A percentile compares a stretch with the other conserved stretches of the same genome.
Conservation (phyloP, 2,888 invertebrate species). For the Frankliniella intonsa region DNA sequence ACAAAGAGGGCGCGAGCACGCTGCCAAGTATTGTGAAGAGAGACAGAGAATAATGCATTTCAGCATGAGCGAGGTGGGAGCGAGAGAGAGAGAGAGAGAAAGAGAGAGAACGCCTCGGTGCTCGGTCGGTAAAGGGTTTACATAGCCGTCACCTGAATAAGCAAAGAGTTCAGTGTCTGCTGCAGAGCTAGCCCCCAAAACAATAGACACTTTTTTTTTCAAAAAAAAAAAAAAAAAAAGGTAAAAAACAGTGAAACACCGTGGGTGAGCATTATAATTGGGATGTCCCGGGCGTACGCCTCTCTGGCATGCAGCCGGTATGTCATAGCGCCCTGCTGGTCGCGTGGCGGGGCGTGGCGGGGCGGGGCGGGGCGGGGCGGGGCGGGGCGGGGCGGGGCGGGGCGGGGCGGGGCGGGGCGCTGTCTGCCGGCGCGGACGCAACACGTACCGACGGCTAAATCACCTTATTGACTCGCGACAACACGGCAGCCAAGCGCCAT, state of each 20-base stretch:
- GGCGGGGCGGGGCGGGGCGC: not conserved
- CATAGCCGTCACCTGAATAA: too few species aligned
- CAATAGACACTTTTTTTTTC: too few species aligned
- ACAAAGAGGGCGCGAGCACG: not conserved
- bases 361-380: not conserved
- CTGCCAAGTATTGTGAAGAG: not conserved
- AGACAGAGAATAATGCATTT: not conserved
- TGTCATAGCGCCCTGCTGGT: not conserved
- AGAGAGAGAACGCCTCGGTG: not conserved
- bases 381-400: not conserved
- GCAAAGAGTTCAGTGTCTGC: too few species aligned
- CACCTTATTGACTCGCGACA: conserved; percentile 28
- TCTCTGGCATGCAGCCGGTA: not conserved
- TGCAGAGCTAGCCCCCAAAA: too few species aligned
- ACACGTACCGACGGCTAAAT: conserved; percentile 29
- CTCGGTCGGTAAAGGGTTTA: too few species aligned
- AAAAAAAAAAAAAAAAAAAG: too few species aligned
- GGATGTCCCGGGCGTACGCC: too few species aligned
- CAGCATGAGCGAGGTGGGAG: not conserved
- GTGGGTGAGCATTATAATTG: too few species aligned
- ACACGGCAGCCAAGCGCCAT: not conserved
- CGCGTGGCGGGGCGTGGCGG: not conserved
- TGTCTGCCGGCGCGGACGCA: conserved; percentile 27
- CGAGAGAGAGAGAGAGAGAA: not conserved
- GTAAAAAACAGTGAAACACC: too few species aligned